A percentile compares a stretch with the other conserved stretches of the same genome.
phyloP scores from a whole-genome alignment of 2,797 vertebrate species.

The Aphelocoma californica region DNA sequence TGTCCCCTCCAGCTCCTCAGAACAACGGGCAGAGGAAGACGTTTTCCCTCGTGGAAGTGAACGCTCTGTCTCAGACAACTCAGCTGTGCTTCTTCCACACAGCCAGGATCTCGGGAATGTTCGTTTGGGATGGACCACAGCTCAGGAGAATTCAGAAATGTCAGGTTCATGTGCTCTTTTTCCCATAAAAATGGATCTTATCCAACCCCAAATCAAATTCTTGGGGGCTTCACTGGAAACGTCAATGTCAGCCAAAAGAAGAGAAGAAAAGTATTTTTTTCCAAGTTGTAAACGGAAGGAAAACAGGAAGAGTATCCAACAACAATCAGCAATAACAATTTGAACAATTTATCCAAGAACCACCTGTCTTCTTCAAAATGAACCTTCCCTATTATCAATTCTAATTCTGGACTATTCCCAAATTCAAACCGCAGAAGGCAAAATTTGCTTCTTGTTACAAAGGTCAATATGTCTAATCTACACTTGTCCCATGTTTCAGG shows the following conservation, averaged over 20 bases:
- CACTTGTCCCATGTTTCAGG: not conserved
- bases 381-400: not conserved
- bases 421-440: not conserved
- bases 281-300: not conserved
- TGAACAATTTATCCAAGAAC: not conserved
- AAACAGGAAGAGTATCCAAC: not conserved
- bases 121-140: fast-evolving
- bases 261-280: not conserved
- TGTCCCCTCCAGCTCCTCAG: not conserved
- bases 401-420: not conserved
- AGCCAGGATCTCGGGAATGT: not conserved
- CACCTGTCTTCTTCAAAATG: not conserved
- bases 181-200: fast-evolving
- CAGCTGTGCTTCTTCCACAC: not conserved
- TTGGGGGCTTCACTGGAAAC: not conserved
- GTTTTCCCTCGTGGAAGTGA: not conserved
- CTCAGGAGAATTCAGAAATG: not conserved
- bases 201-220: not conserved
- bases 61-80: not conserved
- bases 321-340: not conserved
- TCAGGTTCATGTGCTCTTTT: not conserved
- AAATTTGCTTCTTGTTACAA: not conserved
- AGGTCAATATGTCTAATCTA: not conserved
- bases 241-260: not conserved
- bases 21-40: not conserved